phyloP scores from a whole-genome alignment of 2,113 vertebrate species.

The Geococcyx californianus region DNA sequence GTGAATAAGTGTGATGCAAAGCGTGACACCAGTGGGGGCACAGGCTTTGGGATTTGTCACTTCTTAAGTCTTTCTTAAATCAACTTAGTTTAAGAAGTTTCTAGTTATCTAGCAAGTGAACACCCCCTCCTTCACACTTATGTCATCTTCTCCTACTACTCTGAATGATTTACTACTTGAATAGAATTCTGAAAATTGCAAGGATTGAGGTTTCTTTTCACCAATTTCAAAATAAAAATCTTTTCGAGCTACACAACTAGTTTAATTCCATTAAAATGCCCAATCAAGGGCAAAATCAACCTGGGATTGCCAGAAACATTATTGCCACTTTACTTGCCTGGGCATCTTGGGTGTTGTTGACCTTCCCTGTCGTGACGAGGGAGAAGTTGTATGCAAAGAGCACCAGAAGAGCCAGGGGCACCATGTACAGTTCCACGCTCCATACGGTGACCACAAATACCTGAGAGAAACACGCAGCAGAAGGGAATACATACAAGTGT shows the following conservation, averaged over 20 bases:
- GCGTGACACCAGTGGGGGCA: not conserved
- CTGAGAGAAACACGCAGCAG: conserved; percentile 71
- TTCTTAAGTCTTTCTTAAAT: not conserved
- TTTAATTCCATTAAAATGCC: not conserved
- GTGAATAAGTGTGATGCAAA: not conserved
- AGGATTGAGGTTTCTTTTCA: not conserved
- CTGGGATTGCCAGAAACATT: not conserved
- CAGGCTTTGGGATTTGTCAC: not conserved
- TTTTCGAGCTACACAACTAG: not conserved
- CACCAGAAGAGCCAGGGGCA: conserved; percentile 89
- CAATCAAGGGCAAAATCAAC: not conserved
- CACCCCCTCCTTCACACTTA: not conserved
- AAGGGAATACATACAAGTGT: not conserved
- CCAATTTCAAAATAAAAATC: not conserved
- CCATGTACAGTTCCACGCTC: conserved; percentile 94
- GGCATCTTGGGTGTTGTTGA: conserved; percentile 81
- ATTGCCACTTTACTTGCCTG: conserved; percentile 80
- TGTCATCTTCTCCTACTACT: not conserved
- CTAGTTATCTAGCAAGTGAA: not conserved
- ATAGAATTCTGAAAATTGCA: not conserved
- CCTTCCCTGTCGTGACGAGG: conserved; percentile 76
- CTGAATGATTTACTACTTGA: not conserved
- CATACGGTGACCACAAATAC: conserved; percentile 91
- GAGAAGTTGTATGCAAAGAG: conserved; percentile 91
- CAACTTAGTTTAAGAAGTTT: not conserved